Conservation (phyloP, 2,888 invertebrate species). For the Melanostoma scalare region DNA sequence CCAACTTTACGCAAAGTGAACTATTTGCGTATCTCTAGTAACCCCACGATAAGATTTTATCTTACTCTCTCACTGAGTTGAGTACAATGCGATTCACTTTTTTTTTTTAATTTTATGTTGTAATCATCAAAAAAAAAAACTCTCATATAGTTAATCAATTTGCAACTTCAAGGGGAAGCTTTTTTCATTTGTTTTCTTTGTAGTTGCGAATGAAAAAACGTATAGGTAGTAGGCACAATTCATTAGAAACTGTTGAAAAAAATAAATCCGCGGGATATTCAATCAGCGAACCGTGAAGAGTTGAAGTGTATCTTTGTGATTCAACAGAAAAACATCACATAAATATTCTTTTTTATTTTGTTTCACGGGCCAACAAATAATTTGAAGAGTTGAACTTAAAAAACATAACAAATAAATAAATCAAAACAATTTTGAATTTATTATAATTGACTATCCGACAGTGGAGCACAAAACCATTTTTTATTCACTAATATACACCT, state of each 20-base stretch:
- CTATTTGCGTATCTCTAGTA: conserved; percentile 56
- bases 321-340: conserved; percentile 35
- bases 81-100: conserved; percentile 20
- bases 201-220: conserved; percentile 4
- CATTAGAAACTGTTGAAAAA: conserved; percentile 16
- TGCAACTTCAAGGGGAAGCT: conserved; percentile 29
- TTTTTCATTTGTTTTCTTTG: conserved; percentile 9
- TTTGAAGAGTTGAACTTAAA: neutral
- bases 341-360: conserved; percentile 26
- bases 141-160: conserved; percentile 57
- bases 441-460: conserved; percentile 63
- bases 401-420: conserved; percentile 52
- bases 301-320: conserved; percentile 19
- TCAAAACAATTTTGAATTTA: conserved; percentile 63
- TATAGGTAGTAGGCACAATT: conserved; percentile 6
- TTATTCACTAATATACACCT: conserved; percentile 60
- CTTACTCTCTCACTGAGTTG: conserved; percentile 49
- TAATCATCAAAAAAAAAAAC: conserved; percentile 48
- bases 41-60: conserved; percentile 60
- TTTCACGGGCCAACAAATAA: conserved; percentile 40
- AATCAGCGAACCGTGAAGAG: conserved; percentile 36
- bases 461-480: conserved; percentile 55
- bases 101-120: conserved; percentile 23
- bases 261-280: conserved; percentile 30
- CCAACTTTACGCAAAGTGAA: conserved; percentile 56